Evolutionary conservation across 2,113 vertebrate genomes (phyloP).

Genomic region (Etia nguti): DNA sequence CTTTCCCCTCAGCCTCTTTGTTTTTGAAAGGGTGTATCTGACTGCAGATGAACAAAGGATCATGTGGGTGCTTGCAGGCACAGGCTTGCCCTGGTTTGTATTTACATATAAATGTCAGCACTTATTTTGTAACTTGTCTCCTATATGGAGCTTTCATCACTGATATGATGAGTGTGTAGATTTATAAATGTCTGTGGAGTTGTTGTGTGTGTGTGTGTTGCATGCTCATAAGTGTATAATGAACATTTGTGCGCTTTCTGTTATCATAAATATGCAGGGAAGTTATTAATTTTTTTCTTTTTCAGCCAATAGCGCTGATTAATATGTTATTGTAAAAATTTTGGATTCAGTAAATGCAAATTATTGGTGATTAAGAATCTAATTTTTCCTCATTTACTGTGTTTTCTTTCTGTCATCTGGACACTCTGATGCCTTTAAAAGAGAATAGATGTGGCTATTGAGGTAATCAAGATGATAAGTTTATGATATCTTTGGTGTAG

Average conservation of each 20-base stretch:
- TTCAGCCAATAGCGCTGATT: neutral
- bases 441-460: neutral
- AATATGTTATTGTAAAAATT: neutral
- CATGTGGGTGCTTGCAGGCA: conserved; percentile 68
- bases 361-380: neutral
- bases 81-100: conserved; percentile 71
- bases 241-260: neutral
- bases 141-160: neutral
- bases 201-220: neutral
- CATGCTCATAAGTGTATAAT: neutral
- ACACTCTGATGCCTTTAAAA: neutral
- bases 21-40: conserved; percentile 85
- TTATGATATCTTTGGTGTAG: neutral
- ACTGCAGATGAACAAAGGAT: conserved; percentile 80
- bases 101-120: conserved; percentile 79
- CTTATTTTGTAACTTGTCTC: conserved; percentile 42
- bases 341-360: neutral
- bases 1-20: conserved; percentile 65
- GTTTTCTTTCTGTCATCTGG: neutral
- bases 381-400: neutral
- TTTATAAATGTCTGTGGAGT: neutral
- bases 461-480: neutral
- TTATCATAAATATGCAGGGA: neutral
- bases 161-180: neutral
- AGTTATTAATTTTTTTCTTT: neutral